Evolutionary conservation across 2,113 vertebrate genomes (phyloP), one percentile per base, ranked within the genome.

Genomic region (Daubentonia madagascariensis): DNA sequence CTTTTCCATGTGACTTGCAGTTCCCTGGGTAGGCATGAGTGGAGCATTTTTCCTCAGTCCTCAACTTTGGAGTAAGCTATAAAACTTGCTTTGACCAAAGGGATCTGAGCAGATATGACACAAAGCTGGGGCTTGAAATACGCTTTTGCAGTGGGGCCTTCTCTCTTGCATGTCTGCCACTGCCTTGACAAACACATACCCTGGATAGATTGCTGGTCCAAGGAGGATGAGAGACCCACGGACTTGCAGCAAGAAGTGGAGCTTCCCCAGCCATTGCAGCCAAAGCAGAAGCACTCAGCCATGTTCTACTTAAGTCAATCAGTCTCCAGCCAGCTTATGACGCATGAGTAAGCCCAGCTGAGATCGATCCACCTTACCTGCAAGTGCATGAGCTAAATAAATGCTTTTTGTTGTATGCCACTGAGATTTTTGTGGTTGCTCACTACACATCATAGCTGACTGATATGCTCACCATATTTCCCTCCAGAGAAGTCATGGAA

Each of bases 11-110:
- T 48, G 54, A 48, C 37, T 94, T 87, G 6, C 63, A 61, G 30
- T 57, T 61, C 45, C 35, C 37, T 18, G 4, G 1, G 0, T 30
- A 70, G n/a, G 17, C 37, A 54, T 0, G 1, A 85, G 6, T 52
- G 43, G 23, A 92, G 9, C 28, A 3, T 6, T 18, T 48, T 50
- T 59, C 18, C 59, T 6, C 8, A 1, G 10, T 45, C 54, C 28
- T 70, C 32, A 35, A 37, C 68, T 75, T 75, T 72, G 23, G n/a
- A 43, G 63, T 30, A 50, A 92, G 30, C 48, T 68, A 16, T 84
- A 30, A 96, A 75, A 37, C n/a, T 75, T 84, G 75, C 20, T 80
- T 85, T 61, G 28, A 14, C n/a, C 79, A n/a, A 8, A 3, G 54
- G 10, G 17, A 40, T 61, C 68, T 84, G 67, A 48, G 40, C 23